These are phyloP conservation scores for Miichthys miiuy DNA, from an alignment of 2,797 vertebrate genomes.

Conservation along the genomic window DNA sequence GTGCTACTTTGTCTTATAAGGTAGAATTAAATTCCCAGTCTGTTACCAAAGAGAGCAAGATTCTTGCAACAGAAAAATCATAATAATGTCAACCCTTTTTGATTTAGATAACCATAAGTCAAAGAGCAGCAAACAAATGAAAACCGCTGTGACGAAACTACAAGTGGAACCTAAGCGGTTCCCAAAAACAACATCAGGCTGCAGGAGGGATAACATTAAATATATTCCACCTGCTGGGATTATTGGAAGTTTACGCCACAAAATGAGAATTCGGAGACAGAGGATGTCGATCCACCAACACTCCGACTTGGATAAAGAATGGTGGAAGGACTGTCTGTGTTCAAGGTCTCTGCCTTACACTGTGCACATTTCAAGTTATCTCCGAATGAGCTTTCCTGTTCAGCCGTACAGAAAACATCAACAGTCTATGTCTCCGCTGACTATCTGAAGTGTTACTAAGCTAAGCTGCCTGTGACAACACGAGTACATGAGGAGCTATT, in stretches of 20 bases:
- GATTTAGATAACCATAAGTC: not conserved
- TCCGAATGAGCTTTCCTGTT: conserved; percentile 40
- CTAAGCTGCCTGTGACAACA: not conserved
- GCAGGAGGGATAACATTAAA: not conserved
- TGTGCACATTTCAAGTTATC: conserved; percentile 45
- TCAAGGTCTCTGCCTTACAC: conserved; percentile 57
- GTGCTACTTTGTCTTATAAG: not conserved
- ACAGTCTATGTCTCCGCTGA: conserved; percentile 9
- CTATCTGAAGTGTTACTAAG: not conserved
- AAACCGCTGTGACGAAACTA: not conserved
- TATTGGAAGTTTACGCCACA: conserved; percentile 3
- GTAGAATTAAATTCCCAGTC: not conserved
- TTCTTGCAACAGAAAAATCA: not conserved
- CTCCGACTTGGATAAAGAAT: conserved; percentile 9
- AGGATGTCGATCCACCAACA: not conserved
- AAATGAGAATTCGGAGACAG: conserved; percentile 4
- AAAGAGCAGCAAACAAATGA: not conserved
- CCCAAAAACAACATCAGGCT: not conserved
- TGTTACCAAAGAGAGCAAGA: not conserved
- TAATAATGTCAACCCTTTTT: not conserved
- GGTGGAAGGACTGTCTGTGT: conserved; percentile 5
- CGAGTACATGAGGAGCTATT: not conserved
- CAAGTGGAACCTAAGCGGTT: not conserved
- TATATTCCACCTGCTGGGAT: conserved; percentile 29
- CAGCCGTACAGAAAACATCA: conserved; percentile 35